Evolutionary conservation across 1,140 invertebrate genomes (phyloP), one percentile per base, ranked within the genome.

Genomic region (Drosophila equinoxialis): DNA sequence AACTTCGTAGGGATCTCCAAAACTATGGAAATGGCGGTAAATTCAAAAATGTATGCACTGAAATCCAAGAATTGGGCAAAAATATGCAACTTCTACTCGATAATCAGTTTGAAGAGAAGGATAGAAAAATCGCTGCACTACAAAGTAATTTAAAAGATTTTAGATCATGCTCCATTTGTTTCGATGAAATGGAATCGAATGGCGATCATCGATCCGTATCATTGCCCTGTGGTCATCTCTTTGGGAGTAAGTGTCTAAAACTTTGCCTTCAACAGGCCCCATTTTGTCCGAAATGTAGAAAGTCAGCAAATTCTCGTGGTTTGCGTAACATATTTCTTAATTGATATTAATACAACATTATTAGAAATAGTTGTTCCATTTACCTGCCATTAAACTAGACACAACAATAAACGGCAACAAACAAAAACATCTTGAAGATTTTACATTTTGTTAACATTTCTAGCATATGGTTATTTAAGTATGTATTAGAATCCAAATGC

Each of bases 1-100:
- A 39, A 13, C 33, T 59, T 20, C n/a, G n/a, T 2, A 35, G 6
- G 3, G 57, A 59, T 39, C 35, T 39, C 3, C 33, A 17, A 3
- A 11, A 6, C 30, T 5, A 17, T 8, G 6, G 2, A 20, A 39
- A 13, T 39, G 57, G 57, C n/a, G 14, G n/a, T 13, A 37, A 59
- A 37, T 59, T 20, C 13, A 33, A 39, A 14, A 59, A 6, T 13
- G 14, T 59, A 6, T 59, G 57, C 14, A 17, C 14, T 20, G 1
- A 59, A 11, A 59, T 59, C 8, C 57, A 59, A 37, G 57, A 59
- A 11, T 59, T 59, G 14, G 57, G 57, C 0, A 59, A 59, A 37
- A 17, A 59, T 39, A 59, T 59, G 57, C 26, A 37, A 13, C 4
- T 37, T 20, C 2, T 59, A 10, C 33, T 17, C 2, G 33, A 33